phyloP scores from a whole-genome alignment of 2,888 invertebrate species.

The Athrips mouffetella region DNA sequence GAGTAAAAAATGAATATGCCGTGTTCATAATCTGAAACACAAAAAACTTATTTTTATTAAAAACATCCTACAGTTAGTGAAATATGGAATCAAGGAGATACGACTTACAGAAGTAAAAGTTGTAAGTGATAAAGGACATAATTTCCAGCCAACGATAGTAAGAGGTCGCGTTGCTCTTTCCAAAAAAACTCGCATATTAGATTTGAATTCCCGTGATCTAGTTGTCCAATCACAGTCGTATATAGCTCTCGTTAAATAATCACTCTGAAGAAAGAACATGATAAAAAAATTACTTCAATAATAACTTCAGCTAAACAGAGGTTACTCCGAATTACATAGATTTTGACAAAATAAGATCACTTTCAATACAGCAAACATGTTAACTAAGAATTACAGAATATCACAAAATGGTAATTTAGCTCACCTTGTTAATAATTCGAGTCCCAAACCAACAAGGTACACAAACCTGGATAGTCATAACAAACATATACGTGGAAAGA shows the following conservation, averaged over 20 bases:
- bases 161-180: conserved; percentile 51
- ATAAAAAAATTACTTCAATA: too few relatives aligned
- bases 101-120: conserved; percentile 34
- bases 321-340: too few relatives aligned
- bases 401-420: not conserved
- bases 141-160: conserved; percentile 50
- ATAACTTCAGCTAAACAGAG: too few relatives aligned
- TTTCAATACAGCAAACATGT: too few relatives aligned
- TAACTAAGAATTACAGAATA: too few relatives aligned
- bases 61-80: too few relatives aligned
- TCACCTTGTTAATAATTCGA: conserved; percentile 48
- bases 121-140: conserved; percentile 52
- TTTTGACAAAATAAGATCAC: too few relatives aligned
- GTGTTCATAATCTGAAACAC: conserved; percentile 13
- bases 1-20: conserved; percentile 12
- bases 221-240: conserved; percentile 56
- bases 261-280: conserved; percentile 43
- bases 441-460: conserved; percentile 59
- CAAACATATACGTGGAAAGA: conserved; percentile 42
- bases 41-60: not conserved
- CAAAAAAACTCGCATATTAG: conserved; percentile 49
- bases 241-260: conserved; percentile 40
- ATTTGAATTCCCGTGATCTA: conserved; percentile 46
- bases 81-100: too few relatives aligned
- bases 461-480: conserved; percentile 50